Evolutionary conservation across 2,888 invertebrate species (phyloP), one percentile per base, ranked within the genome.

Genomic region (Lycia hirtaria): DNA sequence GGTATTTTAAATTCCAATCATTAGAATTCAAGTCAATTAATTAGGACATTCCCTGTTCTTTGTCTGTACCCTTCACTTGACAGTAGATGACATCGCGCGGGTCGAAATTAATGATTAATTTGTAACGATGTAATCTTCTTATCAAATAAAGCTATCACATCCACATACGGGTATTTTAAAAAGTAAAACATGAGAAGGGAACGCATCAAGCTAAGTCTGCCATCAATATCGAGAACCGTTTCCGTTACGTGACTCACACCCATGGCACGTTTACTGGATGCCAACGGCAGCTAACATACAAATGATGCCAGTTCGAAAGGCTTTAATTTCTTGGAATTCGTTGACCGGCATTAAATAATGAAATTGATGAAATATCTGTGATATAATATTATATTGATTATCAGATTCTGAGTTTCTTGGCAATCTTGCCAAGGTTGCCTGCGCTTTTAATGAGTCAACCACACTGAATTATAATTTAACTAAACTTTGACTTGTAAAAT

Each of bases 161-260:
- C 41, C n/a, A 41, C 41, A 41, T 26, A 40, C 17, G 41, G 24
- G 22, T 22, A 24, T 50, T 43, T 51, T 33, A 33, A 51, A 69
- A 72, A 75, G 76, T 77, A 75, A 80, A 80, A 80, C 78, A 80
- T 80, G 80, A 75, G 79, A 83, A 83, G 79, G 78, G 81, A 83
- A 83, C 82, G 80, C 81, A 83, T 83, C 78, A 80, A 80, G 78
- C 75, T 67, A 66, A 68, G 72, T 67, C 71, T 79, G 80, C 73
- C 86, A 86, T 85, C 81, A 84, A 85, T 87, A 87, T 85, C 82
- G 78, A 81, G 86, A 84, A 82, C 84, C 79, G 84, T 88, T 88
- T 89, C 88, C 89, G 88, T 87, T 90, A 91, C 90, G 90, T 91
- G 90, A 91, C 89, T 91, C 89, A 90, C 81, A 79, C 79, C 71